A percentile compares a stretch with the other conserved stretches of the same genome.
phyloP scores from a whole-genome alignment of 2,113 vertebrate genomes.

The Paradisaea rubra region DNA sequence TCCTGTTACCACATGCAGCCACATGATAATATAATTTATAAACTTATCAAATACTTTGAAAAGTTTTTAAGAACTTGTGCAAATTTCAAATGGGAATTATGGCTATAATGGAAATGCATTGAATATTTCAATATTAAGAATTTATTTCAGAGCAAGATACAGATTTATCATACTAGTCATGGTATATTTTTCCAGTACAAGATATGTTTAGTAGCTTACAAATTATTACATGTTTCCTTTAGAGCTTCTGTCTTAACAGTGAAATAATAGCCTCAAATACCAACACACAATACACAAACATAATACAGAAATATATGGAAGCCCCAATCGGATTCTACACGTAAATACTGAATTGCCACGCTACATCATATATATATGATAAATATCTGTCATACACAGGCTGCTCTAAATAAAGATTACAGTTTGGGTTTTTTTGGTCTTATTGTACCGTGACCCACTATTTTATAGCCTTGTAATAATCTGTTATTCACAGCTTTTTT shows the following conservation, averaged over 20 bases:
- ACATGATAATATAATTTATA: accelerated
- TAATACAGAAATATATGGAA: not conserved
- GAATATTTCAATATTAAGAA: not conserved
- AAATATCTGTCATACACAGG: not conserved
- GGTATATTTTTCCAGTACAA: not conserved
- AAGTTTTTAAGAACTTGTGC: not conserved
- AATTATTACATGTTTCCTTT: not conserved
- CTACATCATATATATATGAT: not conserved
- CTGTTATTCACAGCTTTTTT: not conserved
- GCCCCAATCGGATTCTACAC: not conserved
- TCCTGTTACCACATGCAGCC: not conserved
- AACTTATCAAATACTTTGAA: not conserved
- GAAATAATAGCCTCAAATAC: not conserved
- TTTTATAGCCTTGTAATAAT: not conserved
- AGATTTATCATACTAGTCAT: not conserved
- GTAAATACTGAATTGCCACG: not conserved
- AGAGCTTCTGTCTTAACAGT: not conserved
- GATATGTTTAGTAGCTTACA: not conserved
- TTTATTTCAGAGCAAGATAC: not conserved
- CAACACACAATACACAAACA: not conserved
- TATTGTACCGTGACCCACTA: not conserved
- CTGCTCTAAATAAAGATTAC: not conserved
- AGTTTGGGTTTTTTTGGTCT: not conserved
- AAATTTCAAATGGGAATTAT: not conserved
- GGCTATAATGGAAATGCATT: not conserved